Percentiles rank a stretch among this genome's conserved stretches.
Conservation (phyloP, 2,113 vertebrate genomes). For the Callocephalon fimbriatum region DNA sequence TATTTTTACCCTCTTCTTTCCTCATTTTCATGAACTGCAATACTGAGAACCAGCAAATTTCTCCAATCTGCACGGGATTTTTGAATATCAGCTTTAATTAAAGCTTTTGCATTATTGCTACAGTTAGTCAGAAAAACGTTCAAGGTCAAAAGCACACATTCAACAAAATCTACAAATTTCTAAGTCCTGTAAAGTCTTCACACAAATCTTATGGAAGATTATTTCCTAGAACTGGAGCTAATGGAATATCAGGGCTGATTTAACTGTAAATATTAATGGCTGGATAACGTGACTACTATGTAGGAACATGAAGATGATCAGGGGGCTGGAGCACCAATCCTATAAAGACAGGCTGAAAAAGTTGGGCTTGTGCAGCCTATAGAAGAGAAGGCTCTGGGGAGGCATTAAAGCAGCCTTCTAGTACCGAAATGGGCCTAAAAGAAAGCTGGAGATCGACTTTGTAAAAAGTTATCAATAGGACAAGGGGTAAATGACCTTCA, state of each 20-base stretch:
- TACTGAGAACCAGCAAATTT: not conserved
- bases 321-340: not conserved
- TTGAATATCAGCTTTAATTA: not conserved
- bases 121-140: not conserved
- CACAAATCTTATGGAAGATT: not conserved
- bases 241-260: not conserved
- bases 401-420: not conserved
- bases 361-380: not conserved
- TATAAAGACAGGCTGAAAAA: not conserved
- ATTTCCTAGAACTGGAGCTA: not conserved
- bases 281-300: rapidly evolving
- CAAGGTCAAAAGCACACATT: not conserved
- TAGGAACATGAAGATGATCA: not conserved
- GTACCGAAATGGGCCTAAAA: not conserved
- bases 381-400: not conserved
- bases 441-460: not conserved
- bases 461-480: not conserved
- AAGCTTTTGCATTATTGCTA: not conserved
- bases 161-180: not conserved
- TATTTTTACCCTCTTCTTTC: not conserved
- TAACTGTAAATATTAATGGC: not conserved
- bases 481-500: not conserved
- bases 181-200: not conserved
- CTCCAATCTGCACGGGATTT: not conserved
- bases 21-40: not conserved